These are phyloP conservation scores for Forbesichthys agassizii DNA, from an alignment of 2,113 vertebrate species.

Conservation along the genomic window DNA sequence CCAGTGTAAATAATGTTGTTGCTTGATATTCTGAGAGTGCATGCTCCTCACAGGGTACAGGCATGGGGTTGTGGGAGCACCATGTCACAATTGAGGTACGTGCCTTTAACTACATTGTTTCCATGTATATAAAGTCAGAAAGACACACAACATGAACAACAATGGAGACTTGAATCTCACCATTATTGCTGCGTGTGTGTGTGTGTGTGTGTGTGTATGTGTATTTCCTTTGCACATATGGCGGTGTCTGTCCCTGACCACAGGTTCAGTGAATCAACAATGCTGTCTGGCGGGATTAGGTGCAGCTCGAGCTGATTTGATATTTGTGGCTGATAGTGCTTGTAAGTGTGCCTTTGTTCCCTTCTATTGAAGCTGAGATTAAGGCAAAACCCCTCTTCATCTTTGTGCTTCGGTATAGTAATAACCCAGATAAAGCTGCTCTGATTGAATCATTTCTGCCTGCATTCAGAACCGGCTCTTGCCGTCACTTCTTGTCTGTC, in stretches of 20 bases:
- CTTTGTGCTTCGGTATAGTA: constrained; percentile 76
- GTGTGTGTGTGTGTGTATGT: constrained; percentile 1
- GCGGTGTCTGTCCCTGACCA: constrained; percentile 59
- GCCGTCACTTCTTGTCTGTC: constrained; percentile 53
- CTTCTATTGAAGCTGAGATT: constrained; percentile 79
- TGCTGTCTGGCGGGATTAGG: constrained; percentile 77
- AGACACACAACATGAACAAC: no score
- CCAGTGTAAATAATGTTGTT: no score
- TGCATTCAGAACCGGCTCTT: constrained; percentile 52
- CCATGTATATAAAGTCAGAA: no score
- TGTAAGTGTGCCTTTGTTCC: constrained; percentile 81
- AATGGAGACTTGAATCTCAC: no score
- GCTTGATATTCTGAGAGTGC: no score
- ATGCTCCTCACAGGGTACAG: no score
- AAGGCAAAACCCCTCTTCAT: constrained; percentile 82
- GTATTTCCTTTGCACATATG: constrained; percentile 39
- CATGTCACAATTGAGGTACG: no score
- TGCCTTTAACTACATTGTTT: no score
- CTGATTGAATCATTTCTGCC: constrained; percentile 80
- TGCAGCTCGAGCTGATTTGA: constrained; percentile 80
- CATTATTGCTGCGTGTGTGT: background rate
- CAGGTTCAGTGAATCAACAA: constrained; percentile 76
- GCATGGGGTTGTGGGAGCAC: no score
- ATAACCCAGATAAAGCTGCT: constrained; percentile 80
- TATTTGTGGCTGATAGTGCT: constrained; percentile 81